Conservation (phyloP, 2,113 vertebrate genomes). For the Athene noctua region DNA sequence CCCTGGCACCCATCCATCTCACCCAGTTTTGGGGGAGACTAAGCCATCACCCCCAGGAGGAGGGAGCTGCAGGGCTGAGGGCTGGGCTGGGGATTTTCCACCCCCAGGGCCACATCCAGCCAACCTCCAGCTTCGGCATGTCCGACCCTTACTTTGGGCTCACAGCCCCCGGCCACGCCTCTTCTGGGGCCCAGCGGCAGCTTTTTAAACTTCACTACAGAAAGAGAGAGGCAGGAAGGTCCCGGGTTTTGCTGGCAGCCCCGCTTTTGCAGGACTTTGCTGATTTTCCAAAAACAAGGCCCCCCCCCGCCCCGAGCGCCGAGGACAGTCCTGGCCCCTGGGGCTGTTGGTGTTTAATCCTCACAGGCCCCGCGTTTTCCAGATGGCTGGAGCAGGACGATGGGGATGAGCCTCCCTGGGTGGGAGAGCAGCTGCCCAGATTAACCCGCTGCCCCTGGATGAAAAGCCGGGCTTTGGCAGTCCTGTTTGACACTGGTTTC, state of each 20-base stretch:
- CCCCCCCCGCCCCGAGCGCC: background rate
- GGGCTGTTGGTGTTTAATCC: background rate
- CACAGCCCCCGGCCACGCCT: background rate
- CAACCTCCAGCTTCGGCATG: fast-evolving
- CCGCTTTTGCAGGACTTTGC: background rate
- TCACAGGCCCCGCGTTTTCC: background rate
- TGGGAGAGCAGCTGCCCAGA: slow-evolving; percentile 3
- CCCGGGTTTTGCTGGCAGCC: background rate
- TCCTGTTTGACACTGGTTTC: background rate
- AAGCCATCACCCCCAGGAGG: background rate
- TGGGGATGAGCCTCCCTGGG: background rate
- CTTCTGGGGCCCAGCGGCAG: background rate
- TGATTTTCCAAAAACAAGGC: background rate
- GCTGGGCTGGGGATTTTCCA: background rate
- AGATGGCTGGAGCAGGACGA: background rate
- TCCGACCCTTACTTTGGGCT: background rate
- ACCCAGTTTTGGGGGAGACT: background rate
- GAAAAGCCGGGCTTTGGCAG: background rate
- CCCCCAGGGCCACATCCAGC: background rate
- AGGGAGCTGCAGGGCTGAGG: background rate
- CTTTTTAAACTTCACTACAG: background rate
- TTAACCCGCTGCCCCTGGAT: background rate
- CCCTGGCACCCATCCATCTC: background rate
- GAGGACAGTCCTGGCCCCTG: background rate
- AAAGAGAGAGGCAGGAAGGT: background rate